Conservation (phyloP, 2,888 invertebrate species). For the Pocota personata region DNA sequence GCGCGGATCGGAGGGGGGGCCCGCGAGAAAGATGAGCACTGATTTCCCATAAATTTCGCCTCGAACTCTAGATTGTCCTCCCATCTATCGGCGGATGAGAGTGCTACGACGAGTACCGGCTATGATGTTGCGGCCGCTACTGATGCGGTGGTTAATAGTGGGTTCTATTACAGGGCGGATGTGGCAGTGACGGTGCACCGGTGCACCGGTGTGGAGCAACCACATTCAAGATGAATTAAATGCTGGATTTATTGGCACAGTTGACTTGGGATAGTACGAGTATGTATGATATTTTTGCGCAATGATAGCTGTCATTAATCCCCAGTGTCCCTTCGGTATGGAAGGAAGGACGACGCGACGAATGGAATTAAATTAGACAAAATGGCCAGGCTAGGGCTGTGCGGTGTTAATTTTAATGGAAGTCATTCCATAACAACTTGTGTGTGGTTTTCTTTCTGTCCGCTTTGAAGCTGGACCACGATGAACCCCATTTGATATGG, state of each 20-base stretch:
- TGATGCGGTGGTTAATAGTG: constrained; percentile 4
- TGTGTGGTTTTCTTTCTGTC: background rate
- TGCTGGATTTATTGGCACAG: background rate
- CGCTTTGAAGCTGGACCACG: constrained; percentile 5
- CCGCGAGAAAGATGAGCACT: constrained; percentile 25
- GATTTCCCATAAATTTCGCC: constrained; percentile 66
- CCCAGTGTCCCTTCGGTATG: background rate
- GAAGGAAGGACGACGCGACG: background rate
- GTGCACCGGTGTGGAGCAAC: background rate
- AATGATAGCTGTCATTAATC: constrained; percentile 21
- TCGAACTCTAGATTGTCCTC: constrained; percentile 31
- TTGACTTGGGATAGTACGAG: constrained; percentile 1
- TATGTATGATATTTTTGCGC: no score
- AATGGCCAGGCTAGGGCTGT: no score
- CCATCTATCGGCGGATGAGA: constrained; percentile 17
- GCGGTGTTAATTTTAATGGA: constrained; percentile 46
- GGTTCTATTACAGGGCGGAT: constrained; percentile 4
- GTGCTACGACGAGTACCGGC: background rate
- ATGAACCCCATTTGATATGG: constrained; percentile 27
- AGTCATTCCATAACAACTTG: background rate
- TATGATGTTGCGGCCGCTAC: constrained; percentile 11
- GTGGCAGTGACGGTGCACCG: background rate
- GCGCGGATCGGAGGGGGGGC: background rate
- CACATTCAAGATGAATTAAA: constrained; percentile 23
- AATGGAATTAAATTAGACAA: constrained; percentile 22